Percentiles rank a stretch among this genome's conserved stretches.
Evolutionary conservation across 2,113 vertebrate genomes (phyloP).

Genomic region (Morone saxatilis): DNA sequence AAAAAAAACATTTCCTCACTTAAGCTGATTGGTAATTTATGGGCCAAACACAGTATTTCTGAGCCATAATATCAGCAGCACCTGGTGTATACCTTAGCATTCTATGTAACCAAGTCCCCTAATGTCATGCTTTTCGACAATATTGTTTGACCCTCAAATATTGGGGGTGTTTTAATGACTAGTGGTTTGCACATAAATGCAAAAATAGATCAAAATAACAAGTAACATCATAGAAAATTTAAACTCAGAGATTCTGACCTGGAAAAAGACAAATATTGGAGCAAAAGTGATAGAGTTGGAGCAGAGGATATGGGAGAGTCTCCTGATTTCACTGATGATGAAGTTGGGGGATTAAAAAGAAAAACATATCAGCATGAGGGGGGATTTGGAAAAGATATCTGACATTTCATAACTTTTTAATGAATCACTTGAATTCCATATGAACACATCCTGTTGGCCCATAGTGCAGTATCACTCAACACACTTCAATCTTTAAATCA

Average conservation of each 20-base stretch:
- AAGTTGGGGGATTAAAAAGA: conserved; percentile 1
- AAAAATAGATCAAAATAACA: neutral
- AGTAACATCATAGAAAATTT: neutral
- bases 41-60: neutral
- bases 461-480: conserved; percentile 18
- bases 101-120: neutral
- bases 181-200: neutral
- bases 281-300: neutral
- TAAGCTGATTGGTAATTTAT: neutral
- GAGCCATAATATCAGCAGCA: neutral
- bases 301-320: neutral
- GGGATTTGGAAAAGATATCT: conserved; percentile 14
- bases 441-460: conserved; percentile 28
- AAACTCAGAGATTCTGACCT: neutral
- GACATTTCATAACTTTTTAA: conserved; percentile 22
- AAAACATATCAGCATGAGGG: conserved; percentile 20
- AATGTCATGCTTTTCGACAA: neutral
- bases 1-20: neutral
- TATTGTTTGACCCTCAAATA: neutral
- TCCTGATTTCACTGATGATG: conserved; percentile 29
- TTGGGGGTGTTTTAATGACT: neutral
- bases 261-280: conserved; percentile 12
- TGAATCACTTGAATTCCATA: conserved; percentile 32
- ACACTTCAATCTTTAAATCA: conserved; percentile 49
- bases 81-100: neutral